Evolutionary conservation across 2,113 vertebrate species (phyloP).

Genomic region (Xiphophorus hellerii): DNA sequence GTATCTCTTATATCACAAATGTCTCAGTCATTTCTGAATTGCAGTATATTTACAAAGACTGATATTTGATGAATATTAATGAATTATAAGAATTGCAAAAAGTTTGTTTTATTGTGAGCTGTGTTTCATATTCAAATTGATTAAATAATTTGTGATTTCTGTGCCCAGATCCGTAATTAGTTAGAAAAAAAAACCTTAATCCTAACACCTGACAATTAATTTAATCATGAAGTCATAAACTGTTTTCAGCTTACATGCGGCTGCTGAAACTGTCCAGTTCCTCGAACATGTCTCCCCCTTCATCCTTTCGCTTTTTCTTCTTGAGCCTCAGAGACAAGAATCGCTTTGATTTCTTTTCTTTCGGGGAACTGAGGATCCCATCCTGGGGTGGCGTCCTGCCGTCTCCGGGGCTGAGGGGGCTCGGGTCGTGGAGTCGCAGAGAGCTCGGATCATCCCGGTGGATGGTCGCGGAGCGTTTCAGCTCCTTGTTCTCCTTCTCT

Average conservation of each 20-base stretch:
- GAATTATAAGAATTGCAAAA: too few species aligned
- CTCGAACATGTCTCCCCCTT: conserved; percentile 49
- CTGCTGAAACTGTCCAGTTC: conserved; percentile 59
- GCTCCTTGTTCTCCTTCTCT: conserved; percentile 31
- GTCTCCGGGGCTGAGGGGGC: conserved; percentile 18
- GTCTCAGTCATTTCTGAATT: too few species aligned
- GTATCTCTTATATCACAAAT: too few species aligned
- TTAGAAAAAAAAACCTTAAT: too few species aligned
- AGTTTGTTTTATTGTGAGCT: neutral
- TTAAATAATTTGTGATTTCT: neutral
- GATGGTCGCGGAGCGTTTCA: neutral
- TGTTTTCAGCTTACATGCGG: conserved; percentile 28
- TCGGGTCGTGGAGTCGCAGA: neutral
- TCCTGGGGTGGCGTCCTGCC: conserved; percentile 5
- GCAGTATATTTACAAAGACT: too few species aligned
- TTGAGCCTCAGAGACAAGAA: conserved; percentile 49
- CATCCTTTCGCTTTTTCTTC: conserved; percentile 59
- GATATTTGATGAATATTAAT: too few species aligned
- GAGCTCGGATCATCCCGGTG: neutral
- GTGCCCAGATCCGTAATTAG: neutral
- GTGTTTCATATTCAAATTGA: neutral
- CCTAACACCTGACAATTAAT: neutral
- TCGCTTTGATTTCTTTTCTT: conserved; percentile 54
- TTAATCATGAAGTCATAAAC: neutral
- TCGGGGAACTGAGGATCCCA: conserved; percentile 7